Base-by-base conservation (phyloP, 1,140 invertebrate species). In the Dryas iulia region DNA sequence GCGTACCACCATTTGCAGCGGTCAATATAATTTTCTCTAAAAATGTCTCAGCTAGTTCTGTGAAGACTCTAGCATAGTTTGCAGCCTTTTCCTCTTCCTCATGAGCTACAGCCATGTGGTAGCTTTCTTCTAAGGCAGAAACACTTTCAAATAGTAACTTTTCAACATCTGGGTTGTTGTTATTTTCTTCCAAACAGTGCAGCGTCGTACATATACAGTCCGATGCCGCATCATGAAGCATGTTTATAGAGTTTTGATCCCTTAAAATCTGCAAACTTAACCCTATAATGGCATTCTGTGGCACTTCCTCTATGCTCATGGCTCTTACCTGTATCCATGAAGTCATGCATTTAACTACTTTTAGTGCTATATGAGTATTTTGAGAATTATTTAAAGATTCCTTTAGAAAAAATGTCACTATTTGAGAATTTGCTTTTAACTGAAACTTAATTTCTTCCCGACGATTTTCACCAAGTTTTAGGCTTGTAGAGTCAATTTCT, bases 11-110 rank as follows among this genome's bases (percentile, higher is more conserved):
- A 72, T 92, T 91, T 23, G 87, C 82, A 71, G 90, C 92, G 71
- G 90, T 85, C 54, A 93, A 92, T 8, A 98, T 93, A 74, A 99
- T 97, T 79, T 96, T 95, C 62, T 96, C 94, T 72, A 99, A 92
- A 87, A 99, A 97, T 11, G 97, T 95, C 92, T 99, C 98, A 24
- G 95, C 97, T 58, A 99, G 89, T 87, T 99, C 98, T 12, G 98
- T 98, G 88, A 99, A 99, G 74, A 99, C 96, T 74, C 98, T 95
- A 83, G 97, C 97, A 88, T 98, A 99, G 85, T 98, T 99, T 59
- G 97, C 94, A 18, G 97, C 97, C 82, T 96, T 96, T 79, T 98
- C 97, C 70, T 96, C 95, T 83, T 99, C 98, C 93, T 99, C 98
- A 74, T 96, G 95, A 18, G 97, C 97, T 2, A 99, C 97, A 24